phyloP scores from a whole-genome alignment of 2,113 vertebrate genomes.

The Anas platyrhynchos region DNA sequence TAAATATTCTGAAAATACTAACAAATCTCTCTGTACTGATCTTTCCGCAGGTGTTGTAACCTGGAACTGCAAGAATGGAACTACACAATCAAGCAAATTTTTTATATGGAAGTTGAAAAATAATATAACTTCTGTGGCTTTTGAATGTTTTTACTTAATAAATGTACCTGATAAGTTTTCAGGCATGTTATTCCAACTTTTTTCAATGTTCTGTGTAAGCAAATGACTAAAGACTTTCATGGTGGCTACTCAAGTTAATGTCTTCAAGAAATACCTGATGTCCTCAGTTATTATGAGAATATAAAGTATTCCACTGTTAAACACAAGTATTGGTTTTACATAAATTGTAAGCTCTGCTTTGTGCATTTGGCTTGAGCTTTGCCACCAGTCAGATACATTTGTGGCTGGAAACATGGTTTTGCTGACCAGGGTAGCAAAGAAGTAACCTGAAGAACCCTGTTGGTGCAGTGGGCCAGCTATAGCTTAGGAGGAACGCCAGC shows the following conservation, averaged over 20 bases:
- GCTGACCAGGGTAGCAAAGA: not conserved
- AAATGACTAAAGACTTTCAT: not conserved
- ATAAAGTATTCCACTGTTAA: not conserved
- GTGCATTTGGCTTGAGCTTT: not conserved
- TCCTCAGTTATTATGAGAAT: not conserved
- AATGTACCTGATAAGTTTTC: not conserved
- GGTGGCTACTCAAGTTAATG: not conserved
- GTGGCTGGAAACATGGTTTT: not conserved
- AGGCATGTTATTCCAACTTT: not conserved
- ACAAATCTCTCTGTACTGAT: not conserved
- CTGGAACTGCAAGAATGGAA: not conserved
- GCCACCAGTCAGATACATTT: too few relatives aligned
- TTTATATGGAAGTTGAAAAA: not conserved
- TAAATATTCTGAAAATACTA: not conserved
- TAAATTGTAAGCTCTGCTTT: not conserved
- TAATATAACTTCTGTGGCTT: not conserved
- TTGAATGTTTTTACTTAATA: not conserved
- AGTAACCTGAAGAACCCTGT: not conserved
- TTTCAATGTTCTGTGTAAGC: not conserved
- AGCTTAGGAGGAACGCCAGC: not conserved
- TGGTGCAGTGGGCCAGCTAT: not conserved
- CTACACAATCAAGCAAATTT: not conserved
- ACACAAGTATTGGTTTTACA: not conserved
- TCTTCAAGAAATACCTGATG: not conserved
- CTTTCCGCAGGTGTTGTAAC: conserved; percentile 30